Evolutionary conservation across 2,113 vertebrate species (phyloP).

Genomic region (Brevimyrus niger): DNA sequence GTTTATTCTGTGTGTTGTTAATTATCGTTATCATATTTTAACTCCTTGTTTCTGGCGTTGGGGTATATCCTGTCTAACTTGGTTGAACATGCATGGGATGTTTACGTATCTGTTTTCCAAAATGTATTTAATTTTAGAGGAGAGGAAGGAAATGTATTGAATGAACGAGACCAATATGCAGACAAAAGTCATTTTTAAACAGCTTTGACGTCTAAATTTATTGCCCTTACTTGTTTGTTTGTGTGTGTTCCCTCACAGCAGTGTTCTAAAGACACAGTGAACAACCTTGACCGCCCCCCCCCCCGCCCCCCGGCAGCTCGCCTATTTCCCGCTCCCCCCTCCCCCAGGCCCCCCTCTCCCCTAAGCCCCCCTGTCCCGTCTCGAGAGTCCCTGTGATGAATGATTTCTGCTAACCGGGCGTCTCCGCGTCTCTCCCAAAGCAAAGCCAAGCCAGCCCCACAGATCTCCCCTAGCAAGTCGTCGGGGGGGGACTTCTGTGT

Average conservation of each 20-base stretch:
- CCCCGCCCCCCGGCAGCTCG: too few relatives aligned
- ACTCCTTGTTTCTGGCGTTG: not conserved
- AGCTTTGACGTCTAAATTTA: not conserved
- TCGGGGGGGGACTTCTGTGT: constrained; percentile 91
- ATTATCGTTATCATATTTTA: not conserved
- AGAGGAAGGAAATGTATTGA: not conserved
- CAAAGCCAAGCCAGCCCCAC: constrained; percentile 89
- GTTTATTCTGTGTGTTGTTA: not conserved
- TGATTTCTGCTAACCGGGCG: not conserved
- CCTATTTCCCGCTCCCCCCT: too few relatives aligned
- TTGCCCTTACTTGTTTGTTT: not conserved
- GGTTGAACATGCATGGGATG: constrained; percentile 30
- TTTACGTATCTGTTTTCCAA: not conserved
- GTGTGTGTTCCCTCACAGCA: not conserved
- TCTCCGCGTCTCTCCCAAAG: constrained; percentile 62
- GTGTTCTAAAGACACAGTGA: not conserved
- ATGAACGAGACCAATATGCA: not conserved
- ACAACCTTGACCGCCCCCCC: not conserved
- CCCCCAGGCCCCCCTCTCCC: not conserved
- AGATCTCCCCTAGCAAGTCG: constrained; percentile 96
- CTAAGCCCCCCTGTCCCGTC: not conserved
- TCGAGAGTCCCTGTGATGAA: not conserved
- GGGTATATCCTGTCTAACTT: not conserved
- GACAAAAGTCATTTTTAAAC: not conserved
- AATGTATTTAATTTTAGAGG: not conserved